Conservation (phyloP, 2,113 vertebrate genomes). For the Myrmecophaga tridactyla region DNA sequence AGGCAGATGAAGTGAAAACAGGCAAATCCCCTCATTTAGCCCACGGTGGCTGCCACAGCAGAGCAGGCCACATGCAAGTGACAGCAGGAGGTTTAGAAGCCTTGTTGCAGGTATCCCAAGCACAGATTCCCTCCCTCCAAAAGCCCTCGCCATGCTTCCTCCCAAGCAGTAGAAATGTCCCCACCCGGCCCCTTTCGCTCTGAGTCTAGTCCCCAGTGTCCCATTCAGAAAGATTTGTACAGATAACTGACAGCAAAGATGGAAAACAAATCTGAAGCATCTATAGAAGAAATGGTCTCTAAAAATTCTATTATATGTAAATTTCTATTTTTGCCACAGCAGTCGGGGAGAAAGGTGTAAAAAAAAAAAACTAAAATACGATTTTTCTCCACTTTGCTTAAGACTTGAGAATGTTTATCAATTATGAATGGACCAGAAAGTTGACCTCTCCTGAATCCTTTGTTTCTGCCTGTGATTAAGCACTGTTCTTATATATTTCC, state of each 20-base stretch:
- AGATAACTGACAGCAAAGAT: not conserved
- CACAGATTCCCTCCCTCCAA: not conserved
- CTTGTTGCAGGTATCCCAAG: not conserved
- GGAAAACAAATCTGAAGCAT: not conserved
- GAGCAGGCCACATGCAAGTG: not conserved
- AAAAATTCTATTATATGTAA: not conserved
- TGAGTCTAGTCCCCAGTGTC: not conserved
- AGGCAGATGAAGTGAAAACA: constrained; percentile 33
- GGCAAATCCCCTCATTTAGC: not conserved
- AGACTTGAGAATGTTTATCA: not conserved
- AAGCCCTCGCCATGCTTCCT: not conserved
- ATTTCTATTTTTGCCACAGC: not conserved
- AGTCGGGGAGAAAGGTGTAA: not conserved
- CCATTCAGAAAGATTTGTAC: not conserved
- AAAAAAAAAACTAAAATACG: not conserved
- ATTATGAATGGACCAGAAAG: not conserved
- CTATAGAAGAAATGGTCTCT: not conserved
- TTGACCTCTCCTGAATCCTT: not conserved
- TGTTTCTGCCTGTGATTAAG: not conserved
- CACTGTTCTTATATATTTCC: not conserved
- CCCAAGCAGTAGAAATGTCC: not conserved
- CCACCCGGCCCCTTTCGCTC: not conserved
- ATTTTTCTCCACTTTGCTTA: not conserved
- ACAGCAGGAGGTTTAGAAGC: not conserved
- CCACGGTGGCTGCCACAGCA: not conserved